Conservation (phyloP, 1,140 invertebrate genomes). For the Drosophila pallidifrons region DNA sequence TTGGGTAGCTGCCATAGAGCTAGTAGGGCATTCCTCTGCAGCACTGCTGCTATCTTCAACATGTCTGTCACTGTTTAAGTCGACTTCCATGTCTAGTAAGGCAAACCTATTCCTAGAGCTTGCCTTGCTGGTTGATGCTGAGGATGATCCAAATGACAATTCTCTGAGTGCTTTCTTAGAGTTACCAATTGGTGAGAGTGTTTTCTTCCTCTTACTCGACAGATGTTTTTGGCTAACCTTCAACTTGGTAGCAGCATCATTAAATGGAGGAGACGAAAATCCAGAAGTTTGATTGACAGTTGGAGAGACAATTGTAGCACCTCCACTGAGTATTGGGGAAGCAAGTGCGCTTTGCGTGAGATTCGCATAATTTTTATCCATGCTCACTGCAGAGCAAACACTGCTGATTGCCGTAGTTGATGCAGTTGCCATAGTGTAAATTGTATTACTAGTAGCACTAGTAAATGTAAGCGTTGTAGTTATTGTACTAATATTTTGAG, state of each 20-base stretch:
- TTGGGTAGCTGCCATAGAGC: too few relatives aligned
- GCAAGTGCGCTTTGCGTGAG: constrained; percentile 3
- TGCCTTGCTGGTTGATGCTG: constrained; percentile 7
- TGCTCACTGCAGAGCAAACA: neutral
- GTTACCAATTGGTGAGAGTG: neutral
- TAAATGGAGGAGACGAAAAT: neutral
- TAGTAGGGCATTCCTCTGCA: neutral
- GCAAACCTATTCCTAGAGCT: constrained; percentile 21
- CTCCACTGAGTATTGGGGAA: too few relatives aligned
- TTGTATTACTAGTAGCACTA: constrained; percentile 12
- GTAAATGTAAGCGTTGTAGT: constrained; percentile 20
- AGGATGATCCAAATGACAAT: neutral
- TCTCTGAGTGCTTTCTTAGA: neutral
- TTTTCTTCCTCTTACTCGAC: constrained; percentile 6
- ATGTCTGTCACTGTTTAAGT: neutral
- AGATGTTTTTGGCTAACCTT: constrained; percentile 12
- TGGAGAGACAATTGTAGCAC: too few relatives aligned
- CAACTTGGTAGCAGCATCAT: constrained; percentile 13
- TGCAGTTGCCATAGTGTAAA: neutral
- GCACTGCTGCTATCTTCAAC: neutral
- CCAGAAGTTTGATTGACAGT: too few relatives aligned
- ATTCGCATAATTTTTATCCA: neutral
- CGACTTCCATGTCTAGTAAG: constrained; percentile 17
- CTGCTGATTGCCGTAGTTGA: constrained; percentile 8
- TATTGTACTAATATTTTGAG: neutral